Evolutionary conservation across 2,888 invertebrate species (phyloP).

Genomic region (Apotomis capreana): DNA sequence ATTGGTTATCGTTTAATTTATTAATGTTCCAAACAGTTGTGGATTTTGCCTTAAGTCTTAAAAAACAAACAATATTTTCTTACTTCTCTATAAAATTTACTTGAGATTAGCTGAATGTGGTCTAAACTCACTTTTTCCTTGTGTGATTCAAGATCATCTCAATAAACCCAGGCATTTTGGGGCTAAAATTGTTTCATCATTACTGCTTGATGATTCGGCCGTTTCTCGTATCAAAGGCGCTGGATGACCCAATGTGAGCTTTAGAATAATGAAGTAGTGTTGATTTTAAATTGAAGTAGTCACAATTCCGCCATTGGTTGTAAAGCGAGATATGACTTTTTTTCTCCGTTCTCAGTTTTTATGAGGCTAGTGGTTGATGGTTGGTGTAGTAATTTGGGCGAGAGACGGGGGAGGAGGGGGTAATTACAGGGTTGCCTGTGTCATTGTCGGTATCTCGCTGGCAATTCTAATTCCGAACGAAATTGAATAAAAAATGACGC

Average conservation of each 20-base stretch:
- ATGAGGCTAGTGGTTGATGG: constrained; percentile 78
- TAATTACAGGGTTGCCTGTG: constrained; percentile 79
- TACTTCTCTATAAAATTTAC: background rate
- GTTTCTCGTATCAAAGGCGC: constrained; percentile 19
- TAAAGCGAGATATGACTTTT: constrained; percentile 64
- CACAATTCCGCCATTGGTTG: constrained; percentile 62
- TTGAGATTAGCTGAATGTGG: constrained; percentile 14
- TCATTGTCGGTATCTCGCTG: constrained; percentile 75
- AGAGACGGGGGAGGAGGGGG: constrained; percentile 59
- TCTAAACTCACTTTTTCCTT: constrained; percentile 21
- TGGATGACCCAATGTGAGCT: background rate
- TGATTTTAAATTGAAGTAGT: constrained; percentile 49
- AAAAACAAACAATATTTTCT: no score
- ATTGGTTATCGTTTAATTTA: no score
- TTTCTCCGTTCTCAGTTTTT: constrained; percentile 69
- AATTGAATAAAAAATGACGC: constrained; percentile 56
- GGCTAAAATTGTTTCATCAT: constrained; percentile 47
- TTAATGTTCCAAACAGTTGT: no score
- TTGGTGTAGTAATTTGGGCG: constrained; percentile 72
- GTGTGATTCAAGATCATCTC: constrained; percentile 32
- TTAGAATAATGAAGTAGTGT: constrained; percentile 47
- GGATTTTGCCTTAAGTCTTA: no score
- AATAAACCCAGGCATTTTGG: constrained; percentile 38
- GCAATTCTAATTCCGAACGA: constrained; percentile 65
- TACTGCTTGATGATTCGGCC: constrained; percentile 43